Conservation (phyloP, 1,140 invertebrate genomes). For the Rhyzopertha dominica region DNA sequence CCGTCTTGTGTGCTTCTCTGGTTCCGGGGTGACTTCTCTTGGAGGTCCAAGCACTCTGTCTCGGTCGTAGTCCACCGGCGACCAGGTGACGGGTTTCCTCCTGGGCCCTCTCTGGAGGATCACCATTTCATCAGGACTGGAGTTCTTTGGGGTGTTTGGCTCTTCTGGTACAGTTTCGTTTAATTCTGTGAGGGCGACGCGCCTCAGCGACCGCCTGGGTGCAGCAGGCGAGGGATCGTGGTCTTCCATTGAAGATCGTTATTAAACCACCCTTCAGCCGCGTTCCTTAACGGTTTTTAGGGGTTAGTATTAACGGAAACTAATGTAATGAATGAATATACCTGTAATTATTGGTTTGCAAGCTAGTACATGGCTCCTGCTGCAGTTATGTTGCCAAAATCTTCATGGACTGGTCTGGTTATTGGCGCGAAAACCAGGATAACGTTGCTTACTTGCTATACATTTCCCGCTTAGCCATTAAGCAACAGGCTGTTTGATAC, state of each 20-base stretch:
- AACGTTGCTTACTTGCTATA: background rate
- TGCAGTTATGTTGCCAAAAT: slow-evolving; percentile 1
- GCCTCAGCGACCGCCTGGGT: slow-evolving; percentile 25
- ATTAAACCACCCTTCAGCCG: background rate
- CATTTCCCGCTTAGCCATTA: slow-evolving; percentile 9
- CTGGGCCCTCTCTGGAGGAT: slow-evolving; percentile 40
- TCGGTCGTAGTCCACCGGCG: slow-evolving; percentile 37
- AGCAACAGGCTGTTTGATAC: slow-evolving; percentile 1
- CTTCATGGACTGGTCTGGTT: no score
- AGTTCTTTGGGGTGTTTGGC: slow-evolving; percentile 28
- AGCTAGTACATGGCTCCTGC: slow-evolving; percentile 1
- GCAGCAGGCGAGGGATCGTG: slow-evolving; percentile 19
- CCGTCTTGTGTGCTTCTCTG: slow-evolving; percentile 15
- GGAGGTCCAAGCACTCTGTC: slow-evolving; percentile 18
- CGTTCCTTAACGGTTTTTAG: background rate
- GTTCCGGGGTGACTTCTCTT: slow-evolving; percentile 27
- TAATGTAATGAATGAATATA: background rate
- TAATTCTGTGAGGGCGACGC: slow-evolving; percentile 32
- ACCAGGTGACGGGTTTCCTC: slow-evolving; percentile 39
- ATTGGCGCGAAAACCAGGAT: background rate
- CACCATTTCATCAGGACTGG: slow-evolving; percentile 38
- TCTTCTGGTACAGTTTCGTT: slow-evolving; percentile 23
- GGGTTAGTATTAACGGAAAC: background rate
- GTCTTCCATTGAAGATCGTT: slow-evolving; percentile 19
- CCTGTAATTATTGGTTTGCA: background rate